Percentiles rank a stretch among this genome's conserved stretches.
These are phyloP conservation scores for Potamarius usumacintae DNA, from an alignment of 2,113 vertebrate species.

Conservation along the genomic window DNA sequence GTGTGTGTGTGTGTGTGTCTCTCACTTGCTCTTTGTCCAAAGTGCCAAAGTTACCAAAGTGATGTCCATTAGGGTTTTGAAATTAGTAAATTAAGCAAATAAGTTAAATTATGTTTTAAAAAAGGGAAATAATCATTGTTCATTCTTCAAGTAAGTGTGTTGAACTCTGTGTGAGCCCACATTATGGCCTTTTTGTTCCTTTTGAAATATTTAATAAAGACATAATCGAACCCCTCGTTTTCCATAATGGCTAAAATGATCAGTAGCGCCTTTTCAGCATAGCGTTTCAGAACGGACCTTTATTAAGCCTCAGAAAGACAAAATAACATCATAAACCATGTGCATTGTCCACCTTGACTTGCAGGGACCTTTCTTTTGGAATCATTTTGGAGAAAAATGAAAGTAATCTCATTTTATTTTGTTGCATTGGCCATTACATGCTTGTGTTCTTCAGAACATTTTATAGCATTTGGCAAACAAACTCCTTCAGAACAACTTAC, in stretches of 20 bases:
- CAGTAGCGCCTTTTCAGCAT: not conserved
- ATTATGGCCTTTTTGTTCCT: not conserved
- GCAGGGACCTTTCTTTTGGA: not conserved
- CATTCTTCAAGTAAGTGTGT: not conserved
- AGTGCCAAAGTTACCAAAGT: too few species aligned
- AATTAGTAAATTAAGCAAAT: not conserved
- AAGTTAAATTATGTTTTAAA: not conserved
- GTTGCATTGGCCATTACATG: not conserved
- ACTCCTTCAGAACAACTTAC: not conserved
- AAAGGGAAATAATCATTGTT: not conserved
- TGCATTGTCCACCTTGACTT: not conserved
- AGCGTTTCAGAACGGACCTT: not conserved
- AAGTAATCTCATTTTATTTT: not conserved
- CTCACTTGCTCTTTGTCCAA: too few species aligned
- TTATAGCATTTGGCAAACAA: not conserved
- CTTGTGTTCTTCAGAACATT: not conserved
- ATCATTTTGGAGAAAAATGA: not conserved
- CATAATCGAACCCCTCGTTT: not conserved
- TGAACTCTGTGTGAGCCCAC: not conserved
- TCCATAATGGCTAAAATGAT: not conserved
- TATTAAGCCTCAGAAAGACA: not conserved
- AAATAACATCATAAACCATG: not conserved
- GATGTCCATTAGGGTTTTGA: not conserved
- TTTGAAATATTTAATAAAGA: slow-evolving; percentile 7
- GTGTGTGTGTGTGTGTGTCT: too few species aligned